Base-by-base conservation (phyloP, 2,797 vertebrate species). In the Bucorvus abyssinicus region DNA sequence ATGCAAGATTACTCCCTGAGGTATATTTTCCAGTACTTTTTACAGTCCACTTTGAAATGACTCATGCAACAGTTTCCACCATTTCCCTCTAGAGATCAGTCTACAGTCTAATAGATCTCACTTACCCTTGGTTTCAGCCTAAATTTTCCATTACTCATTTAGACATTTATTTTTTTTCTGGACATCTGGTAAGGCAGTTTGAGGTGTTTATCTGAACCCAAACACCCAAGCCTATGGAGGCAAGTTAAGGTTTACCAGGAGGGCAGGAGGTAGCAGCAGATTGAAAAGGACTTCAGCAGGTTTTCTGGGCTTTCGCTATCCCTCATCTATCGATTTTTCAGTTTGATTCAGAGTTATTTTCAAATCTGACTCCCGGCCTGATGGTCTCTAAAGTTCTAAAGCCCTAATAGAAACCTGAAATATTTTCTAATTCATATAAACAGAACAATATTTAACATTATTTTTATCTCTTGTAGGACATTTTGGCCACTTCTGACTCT, bases 31-130 rank as follows among this genome's bases (percentile, higher is more conserved):
- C 76, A 81, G 45, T 63, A 87, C 42, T 89, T 89, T 93, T 95
- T 92, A 71, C 57, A 68, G 53, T 86, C 69, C 34, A 86, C 49
- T 92, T 96, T 93, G 81, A 92, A 93, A 91, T 92, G 89, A 95
- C 81, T 94, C 93, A 92, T 86, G 57, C 89, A 96, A 96, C 42
- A 92, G 75, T 94, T 96, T 96, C 87, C 84, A 92, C 81, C 64
- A 26, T 85, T 87, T 93, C 38, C 87, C 92, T 91, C 91, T 63
- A 42, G 92, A 94, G 87, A 93, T 84, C 57, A 47, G 44, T 50
- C 68, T 68, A 34, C 32, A 68, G 30, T 78, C 87, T 84, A 85
- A 91, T 65, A 93, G 69, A 89, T 81, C 79, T 89, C 68, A 84
- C 7, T 82, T 24, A 82, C 49, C 50, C 57, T 84, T 71, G 34